Conservation (phyloP, 2,113 vertebrate genomes). For the Zosterops pallidus region DNA sequence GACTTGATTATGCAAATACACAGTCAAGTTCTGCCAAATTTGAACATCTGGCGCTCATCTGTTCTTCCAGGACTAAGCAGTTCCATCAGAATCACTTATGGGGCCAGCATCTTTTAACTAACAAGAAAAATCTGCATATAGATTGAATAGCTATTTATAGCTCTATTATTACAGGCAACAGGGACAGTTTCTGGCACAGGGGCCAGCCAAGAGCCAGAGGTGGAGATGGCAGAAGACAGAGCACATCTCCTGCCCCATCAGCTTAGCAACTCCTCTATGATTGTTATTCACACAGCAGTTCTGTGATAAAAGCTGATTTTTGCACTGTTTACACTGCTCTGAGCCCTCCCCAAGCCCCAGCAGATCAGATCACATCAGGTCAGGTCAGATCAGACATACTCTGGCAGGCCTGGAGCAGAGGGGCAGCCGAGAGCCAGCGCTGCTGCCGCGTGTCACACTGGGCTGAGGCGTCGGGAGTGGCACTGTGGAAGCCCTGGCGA, state of each 20-base stretch:
- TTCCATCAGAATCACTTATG: slow-evolving; percentile 15
- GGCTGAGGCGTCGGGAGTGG: slow-evolving; percentile 44
- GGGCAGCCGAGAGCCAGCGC: slow-evolving; percentile 69
- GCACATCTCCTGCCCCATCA: background rate
- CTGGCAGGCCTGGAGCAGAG: slow-evolving; percentile 78
- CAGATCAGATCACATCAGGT: background rate
- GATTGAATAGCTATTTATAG: slow-evolving; percentile 28
- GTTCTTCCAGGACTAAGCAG: slow-evolving; percentile 13
- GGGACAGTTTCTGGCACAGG: background rate
- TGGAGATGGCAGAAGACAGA: background rate
- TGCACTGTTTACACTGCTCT: background rate
- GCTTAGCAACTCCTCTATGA: background rate
- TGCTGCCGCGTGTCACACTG: slow-evolving; percentile 65
- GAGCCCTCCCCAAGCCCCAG: background rate
- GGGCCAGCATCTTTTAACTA: slow-evolving; percentile 33
- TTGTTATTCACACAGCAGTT: background rate
- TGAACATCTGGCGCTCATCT: slow-evolving; percentile 57
- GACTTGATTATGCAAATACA: slow-evolving; percentile 43
- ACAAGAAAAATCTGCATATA: slow-evolving; percentile 33
- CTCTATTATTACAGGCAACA: background rate
- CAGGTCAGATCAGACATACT: slow-evolving; percentile 67
- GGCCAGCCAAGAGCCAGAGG: background rate
- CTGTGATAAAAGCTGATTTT: background rate
- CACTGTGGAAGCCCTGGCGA: slow-evolving; percentile 75
- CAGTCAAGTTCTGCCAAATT: slow-evolving; percentile 2